Base-by-base conservation (phyloP, 2,113 vertebrate genomes). In the Triplophysa dalaica region DNA sequence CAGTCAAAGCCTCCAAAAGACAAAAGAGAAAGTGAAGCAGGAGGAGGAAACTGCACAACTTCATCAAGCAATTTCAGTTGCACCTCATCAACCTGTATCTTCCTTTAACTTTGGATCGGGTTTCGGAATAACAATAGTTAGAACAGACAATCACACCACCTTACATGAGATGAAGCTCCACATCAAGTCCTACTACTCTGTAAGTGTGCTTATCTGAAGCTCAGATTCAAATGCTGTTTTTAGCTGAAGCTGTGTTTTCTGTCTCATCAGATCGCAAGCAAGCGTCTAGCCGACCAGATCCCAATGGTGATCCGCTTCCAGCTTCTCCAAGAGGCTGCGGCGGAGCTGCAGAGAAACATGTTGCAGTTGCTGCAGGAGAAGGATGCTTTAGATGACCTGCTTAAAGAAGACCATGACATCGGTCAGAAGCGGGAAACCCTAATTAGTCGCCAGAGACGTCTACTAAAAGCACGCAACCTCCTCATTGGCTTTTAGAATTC, bases 271-370 rank as follows among this genome's bases (percentile, higher is more conserved):
- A 95, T 92, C 84, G 91, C 90, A 41, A 84, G 84, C 10, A 89
- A 85, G 45, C 93, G 94, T 76, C 88, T 98, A 62, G 84, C 92
- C 38, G 94, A 92, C 67, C 95, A 97, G 83, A 85, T 97, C 78
- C 95, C 96, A 0, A 81, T 96, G 73, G 91, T 94, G 84, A 92
- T 98, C 77, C 91, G 93, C 74, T 95, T 91, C 86, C 89, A 87
- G 79, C 69, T 94, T 26, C 87, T 98, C 33, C 87, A 90, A 38
- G 90, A 93, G 50, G 87, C 86, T 0, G 91, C 93, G 0, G 13
- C 70, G 0, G 54, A 86, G 8, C 81, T 98, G 65, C 92, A 95
- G 79, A 93, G 87, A 12, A 67, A 86, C 65, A 93, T 95, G 94
- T 69, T 97, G 45, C 91, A 93, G 52, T 88, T 96, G 54, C 60